These are phyloP conservation scores for Gymnoscopelus braueri DNA, from an alignment of 2,797 vertebrate genomes.

Conservation along the genomic window DNA sequence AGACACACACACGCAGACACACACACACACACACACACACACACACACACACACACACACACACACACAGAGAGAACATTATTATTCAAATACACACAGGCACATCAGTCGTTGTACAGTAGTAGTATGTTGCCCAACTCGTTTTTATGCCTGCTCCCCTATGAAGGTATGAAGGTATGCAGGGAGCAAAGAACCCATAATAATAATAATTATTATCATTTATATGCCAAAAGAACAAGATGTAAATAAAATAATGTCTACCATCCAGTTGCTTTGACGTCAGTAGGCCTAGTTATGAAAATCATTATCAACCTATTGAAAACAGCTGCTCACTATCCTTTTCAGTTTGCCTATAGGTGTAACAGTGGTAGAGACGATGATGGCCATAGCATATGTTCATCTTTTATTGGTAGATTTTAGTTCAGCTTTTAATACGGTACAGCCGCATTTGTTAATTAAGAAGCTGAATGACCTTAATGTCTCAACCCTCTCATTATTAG, in stretches of 20 bases:
- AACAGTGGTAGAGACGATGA: slow-evolving; percentile 2
- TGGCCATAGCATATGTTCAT: background rate
- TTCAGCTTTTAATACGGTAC: slow-evolving; percentile 9
- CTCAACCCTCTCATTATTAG: background rate
- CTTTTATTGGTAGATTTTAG: slow-evolving; percentile 12
- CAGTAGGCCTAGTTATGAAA: too few species aligned
- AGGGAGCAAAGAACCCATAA: background rate
- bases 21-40: background rate
- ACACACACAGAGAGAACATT: background rate
- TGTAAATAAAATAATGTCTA: too few species aligned
- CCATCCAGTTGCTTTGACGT: too few species aligned
- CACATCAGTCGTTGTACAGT: background rate
- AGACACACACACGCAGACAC: slow-evolving; percentile 20
- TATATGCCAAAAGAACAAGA: too few species aligned
- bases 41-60: background rate
- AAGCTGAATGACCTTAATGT: slow-evolving; percentile 3
- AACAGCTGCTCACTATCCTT: slow-evolving; percentile 1
- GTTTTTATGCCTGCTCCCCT: too few species aligned
- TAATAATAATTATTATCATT: too few species aligned
- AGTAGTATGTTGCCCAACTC: too few species aligned
- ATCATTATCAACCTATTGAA: too few species aligned
- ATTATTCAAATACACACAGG: too few species aligned
- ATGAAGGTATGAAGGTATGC: background rate
- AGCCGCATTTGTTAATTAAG: background rate
- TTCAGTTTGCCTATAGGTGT: slow-evolving; percentile 7